Percentiles rank a stretch among this genome's conserved stretches.
These are phyloP conservation scores for Glyphotaelius pellucidus DNA, from an alignment of 2,888 invertebrate species.

Conservation along the genomic window DNA sequence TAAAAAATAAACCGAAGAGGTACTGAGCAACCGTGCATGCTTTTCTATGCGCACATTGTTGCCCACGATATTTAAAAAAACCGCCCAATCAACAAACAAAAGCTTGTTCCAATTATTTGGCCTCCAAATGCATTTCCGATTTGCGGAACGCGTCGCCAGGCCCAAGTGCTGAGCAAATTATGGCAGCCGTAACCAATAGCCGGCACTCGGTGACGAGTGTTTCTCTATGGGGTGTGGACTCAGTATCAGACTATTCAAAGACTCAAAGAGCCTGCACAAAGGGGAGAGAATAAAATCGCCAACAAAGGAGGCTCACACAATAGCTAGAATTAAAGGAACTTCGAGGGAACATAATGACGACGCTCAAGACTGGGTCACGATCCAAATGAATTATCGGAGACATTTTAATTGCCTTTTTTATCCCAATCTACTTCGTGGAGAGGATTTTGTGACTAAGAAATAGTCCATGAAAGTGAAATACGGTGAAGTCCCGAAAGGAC, in stretches of 20 bases:
- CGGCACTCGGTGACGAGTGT: constrained; percentile 60
- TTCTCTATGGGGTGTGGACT: constrained; percentile 50
- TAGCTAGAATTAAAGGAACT: constrained; percentile 60
- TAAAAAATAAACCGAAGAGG: too few relatives aligned
- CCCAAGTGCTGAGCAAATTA: constrained; percentile 32
- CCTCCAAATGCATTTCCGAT: not conserved
- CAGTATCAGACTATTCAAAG: constrained; percentile 60
- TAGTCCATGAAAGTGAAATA: not conserved
- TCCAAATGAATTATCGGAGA: constrained; percentile 54
- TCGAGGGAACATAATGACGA: constrained; percentile 55
- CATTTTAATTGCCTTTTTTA: constrained; percentile 52
- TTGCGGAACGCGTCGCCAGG: not conserved
- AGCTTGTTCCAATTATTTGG: not conserved
- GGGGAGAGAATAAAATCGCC: constrained; percentile 60
- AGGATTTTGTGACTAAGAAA: constrained; percentile 26
- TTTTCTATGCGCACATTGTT: too few relatives aligned
- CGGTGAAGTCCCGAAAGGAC: not conserved
- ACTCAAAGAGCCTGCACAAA: constrained; percentile 60
- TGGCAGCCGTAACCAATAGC: constrained; percentile 54
- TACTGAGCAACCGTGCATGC: too few relatives aligned
- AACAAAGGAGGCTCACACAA: constrained; percentile 63
- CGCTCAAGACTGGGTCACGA: constrained; percentile 47
- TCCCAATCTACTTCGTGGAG: not conserved
- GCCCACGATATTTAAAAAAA: not conserved
- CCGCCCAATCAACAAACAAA: not conserved